Percentiles rank a stretch among this genome's conserved stretches.
These are phyloP conservation scores for Drosophila subobscura DNA, from an alignment of 1,140 invertebrate species.

Conservation along the genomic window DNA sequence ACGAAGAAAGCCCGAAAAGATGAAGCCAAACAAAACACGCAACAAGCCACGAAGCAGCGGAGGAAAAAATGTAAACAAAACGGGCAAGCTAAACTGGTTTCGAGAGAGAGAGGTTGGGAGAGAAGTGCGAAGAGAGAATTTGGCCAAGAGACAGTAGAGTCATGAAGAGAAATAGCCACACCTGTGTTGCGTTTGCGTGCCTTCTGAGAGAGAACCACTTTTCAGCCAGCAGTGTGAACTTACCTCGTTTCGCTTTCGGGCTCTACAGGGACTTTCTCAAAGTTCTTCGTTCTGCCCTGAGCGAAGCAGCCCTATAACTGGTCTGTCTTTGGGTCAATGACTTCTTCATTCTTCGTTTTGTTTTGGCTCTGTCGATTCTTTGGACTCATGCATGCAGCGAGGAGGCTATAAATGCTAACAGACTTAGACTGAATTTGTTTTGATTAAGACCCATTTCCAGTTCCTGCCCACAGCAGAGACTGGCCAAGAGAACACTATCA, in stretches of 20 bases:
- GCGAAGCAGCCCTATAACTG: slow-evolving; percentile 71
- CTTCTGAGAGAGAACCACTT: slow-evolving; percentile 25
- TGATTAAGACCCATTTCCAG: slow-evolving; percentile 44
- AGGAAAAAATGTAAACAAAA: slow-evolving; percentile 79
- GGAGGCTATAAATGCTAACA: background rate
- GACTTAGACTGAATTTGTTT: slow-evolving; percentile 2
- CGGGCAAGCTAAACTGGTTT: slow-evolving; percentile 72
- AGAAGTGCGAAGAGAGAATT: background rate
- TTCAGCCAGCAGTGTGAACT: slow-evolving; percentile 55
- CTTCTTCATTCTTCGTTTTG: slow-evolving; percentile 59
- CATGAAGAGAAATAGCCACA: slow-evolving; percentile 45
- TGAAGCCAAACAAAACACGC: slow-evolving; percentile 54
- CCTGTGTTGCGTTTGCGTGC: slow-evolving; percentile 68
- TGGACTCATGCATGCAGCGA: background rate
- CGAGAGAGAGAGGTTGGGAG: slow-evolving; percentile 30
- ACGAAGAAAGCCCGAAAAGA: slow-evolving; percentile 55
- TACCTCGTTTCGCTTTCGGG: slow-evolving; percentile 72
- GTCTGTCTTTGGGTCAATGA: slow-evolving; percentile 76
- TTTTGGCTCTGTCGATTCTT: slow-evolving; percentile 60
- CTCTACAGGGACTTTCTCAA: slow-evolving; percentile 31
- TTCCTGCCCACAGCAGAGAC: slow-evolving; percentile 33
- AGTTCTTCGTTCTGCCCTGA: slow-evolving; percentile 6
- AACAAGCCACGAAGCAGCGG: slow-evolving; percentile 45
- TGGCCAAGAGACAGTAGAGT: slow-evolving; percentile 5
- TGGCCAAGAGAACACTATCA: slow-evolving; percentile 3